A percentile compares a stretch with the other conserved stretches of the same genome.
Conservation (phyloP, 2,888 invertebrate species). For the Lamellibrachia columna region DNA sequence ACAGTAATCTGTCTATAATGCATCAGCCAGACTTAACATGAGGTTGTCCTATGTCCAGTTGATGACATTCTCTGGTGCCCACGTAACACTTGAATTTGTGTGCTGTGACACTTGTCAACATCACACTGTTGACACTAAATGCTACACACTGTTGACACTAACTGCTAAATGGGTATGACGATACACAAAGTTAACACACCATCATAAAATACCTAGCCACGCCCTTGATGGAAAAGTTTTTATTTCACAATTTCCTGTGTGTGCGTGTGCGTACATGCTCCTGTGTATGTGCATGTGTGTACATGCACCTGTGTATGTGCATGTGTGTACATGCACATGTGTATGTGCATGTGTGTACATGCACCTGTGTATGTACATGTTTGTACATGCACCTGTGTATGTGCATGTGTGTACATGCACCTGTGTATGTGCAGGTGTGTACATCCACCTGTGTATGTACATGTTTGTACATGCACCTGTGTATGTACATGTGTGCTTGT, state of each 20-base stretch:
- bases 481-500: too few relatives aligned
- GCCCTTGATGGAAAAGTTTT: not conserved
- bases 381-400: not conserved
- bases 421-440: too few relatives aligned
- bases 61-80: not conserved
- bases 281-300: too few relatives aligned
- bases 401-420: too few relatives aligned
- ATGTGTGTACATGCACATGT: not conserved
- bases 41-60: not conserved
- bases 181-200: not conserved
- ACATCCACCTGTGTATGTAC: not conserved
- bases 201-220: not conserved
- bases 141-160: not conserved
- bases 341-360: too few relatives aligned
- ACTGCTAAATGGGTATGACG: not conserved
- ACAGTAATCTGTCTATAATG: not conserved
- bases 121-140: not conserved
- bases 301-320: not conserved
- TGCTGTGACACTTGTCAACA: not conserved
- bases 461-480: not conserved
- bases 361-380: too few relatives aligned
- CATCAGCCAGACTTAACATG: not conserved
- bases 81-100: not conserved
- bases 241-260: not conserved
- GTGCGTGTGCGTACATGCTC: too few relatives aligned